phyloP scores from a whole-genome alignment of 2,797 vertebrate genomes.

The Phoeniculus purpureus region DNA sequence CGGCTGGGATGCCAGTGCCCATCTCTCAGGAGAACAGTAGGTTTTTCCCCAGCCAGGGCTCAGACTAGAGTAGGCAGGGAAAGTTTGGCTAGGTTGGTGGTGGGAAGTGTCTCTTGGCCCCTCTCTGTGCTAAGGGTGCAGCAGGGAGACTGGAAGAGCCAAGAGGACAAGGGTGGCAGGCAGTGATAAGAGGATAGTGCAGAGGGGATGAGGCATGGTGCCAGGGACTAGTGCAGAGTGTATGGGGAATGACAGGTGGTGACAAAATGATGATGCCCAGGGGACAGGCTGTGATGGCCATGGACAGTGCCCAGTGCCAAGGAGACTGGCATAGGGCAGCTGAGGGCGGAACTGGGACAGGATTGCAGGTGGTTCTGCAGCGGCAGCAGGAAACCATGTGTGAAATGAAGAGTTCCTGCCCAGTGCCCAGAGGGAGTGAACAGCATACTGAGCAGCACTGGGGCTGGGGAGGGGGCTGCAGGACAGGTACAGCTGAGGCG shows the following conservation, averaged over 20 bases:
- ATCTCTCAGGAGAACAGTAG: not conserved
- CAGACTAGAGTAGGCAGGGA: not conserved
- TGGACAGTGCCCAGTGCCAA: not conserved
- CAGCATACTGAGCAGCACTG: conserved; percentile 49
- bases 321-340: not conserved
- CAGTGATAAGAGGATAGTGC: not conserved
- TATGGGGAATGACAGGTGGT: not conserved
- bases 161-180: not conserved
- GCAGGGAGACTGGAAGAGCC: not conserved
- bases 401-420: conserved; percentile 70
- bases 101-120: not conserved
- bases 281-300: not conserved
- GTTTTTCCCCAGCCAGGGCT: accelerated
- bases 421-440: conserved; percentile 56
- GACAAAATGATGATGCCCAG: not conserved
- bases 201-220: not conserved
- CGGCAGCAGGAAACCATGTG: conserved; percentile 53
- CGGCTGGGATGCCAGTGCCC: not conserved
- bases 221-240: not conserved
- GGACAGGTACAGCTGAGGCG: not conserved
- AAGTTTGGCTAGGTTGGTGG: not conserved
- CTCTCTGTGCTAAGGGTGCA: not conserved
- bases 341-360: not conserved
- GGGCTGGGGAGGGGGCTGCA: conserved; percentile 6
- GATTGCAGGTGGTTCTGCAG: conserved; percentile 31